These are phyloP conservation scores for Patella depressa DNA, from an alignment of 2,888 invertebrate species.

Conservation along the genomic window DNA sequence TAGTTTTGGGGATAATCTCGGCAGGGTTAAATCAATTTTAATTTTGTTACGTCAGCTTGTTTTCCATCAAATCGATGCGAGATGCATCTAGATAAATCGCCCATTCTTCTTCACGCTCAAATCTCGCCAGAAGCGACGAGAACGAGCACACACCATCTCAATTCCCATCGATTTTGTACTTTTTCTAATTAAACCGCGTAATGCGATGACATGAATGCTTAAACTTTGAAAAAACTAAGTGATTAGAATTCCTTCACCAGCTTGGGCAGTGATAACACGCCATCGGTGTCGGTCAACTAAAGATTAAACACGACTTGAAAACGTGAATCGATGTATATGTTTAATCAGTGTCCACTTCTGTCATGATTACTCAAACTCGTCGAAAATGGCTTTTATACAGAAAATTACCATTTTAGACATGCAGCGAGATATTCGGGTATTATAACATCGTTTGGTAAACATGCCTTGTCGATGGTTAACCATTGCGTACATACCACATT, in stretches of 20 bases:
- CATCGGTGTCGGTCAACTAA: slow-evolving; percentile 7
- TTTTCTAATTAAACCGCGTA: slow-evolving; percentile 11
- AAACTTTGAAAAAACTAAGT: slow-evolving; percentile 13
- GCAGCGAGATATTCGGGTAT: slow-evolving; percentile 5
- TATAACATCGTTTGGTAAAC: slow-evolving; percentile 7
- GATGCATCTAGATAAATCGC: slow-evolving; percentile 13
- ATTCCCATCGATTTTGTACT: slow-evolving; percentile 5
- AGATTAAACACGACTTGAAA: slow-evolving; percentile 4
- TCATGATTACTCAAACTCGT: slow-evolving; percentile 2
- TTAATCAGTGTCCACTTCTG: slow-evolving; percentile 6
- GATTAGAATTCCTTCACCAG: slow-evolving; percentile 12
- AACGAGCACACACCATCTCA: slow-evolving; percentile 12
- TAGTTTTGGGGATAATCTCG: slow-evolving; percentile 11
- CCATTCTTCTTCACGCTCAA: neutral
- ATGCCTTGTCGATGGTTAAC: neutral
- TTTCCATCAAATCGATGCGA: slow-evolving; percentile 9
- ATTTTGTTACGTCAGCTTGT: slow-evolving; percentile 13
- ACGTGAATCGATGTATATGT: slow-evolving; percentile 10
- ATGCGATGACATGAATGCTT: slow-evolving; percentile 12
- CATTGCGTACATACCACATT: no score
- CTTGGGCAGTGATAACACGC: slow-evolving; percentile 8
- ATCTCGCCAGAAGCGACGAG: slow-evolving; percentile 10
- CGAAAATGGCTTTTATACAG: slow-evolving; percentile 7
- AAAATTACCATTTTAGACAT: slow-evolving; percentile 3
- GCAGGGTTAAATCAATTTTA: slow-evolving; percentile 13